phyloP scores from a whole-genome alignment of 2,797 vertebrate genomes.

The Sebastiscus tertius region DNA sequence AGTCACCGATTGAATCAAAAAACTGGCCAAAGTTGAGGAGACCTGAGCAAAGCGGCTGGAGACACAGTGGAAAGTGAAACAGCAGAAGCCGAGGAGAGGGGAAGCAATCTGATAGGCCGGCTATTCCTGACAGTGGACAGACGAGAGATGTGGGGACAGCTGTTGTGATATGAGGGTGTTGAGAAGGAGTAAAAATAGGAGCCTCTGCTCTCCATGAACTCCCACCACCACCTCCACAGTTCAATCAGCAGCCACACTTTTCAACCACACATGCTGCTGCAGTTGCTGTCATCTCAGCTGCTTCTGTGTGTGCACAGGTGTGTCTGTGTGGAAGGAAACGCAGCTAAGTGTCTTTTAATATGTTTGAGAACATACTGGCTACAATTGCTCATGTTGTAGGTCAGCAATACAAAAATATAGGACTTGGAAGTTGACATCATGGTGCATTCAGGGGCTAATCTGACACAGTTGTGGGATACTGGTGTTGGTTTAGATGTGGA shows the following conservation, averaged over 20 bases:
- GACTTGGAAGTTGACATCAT: background rate
- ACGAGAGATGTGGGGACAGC: slow-evolving; percentile 86
- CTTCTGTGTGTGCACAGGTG: slow-evolving; percentile 4
- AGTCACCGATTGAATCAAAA: slow-evolving; percentile 26
- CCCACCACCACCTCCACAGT: slow-evolving; percentile 46
- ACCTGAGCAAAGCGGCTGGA: slow-evolving; percentile 26
- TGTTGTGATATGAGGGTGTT: slow-evolving; percentile 84
- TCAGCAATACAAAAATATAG: background rate
- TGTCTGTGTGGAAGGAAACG: background rate
- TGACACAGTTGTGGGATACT: background rate
- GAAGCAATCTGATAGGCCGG: slow-evolving; percentile 55
- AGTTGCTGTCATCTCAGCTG: slow-evolving; percentile 74
- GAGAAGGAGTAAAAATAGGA: slow-evolving; percentile 90
- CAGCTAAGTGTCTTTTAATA: background rate
- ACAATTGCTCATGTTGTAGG: background rate
- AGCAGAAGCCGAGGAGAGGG: slow-evolving; percentile 27
- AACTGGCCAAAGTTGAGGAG: slow-evolving; percentile 29
- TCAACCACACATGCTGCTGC: slow-evolving; percentile 29
- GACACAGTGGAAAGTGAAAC: slow-evolving; percentile 23
- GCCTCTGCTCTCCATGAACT: slow-evolving; percentile 53
- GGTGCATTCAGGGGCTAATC: background rate
- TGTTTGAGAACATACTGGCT: background rate
- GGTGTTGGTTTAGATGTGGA: background rate
- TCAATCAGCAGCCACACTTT: slow-evolving; percentile 28
- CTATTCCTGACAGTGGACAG: slow-evolving; percentile 78